Conservation (phyloP, 2,797 vertebrate genomes). For the Oophaga sylvatica region DNA sequence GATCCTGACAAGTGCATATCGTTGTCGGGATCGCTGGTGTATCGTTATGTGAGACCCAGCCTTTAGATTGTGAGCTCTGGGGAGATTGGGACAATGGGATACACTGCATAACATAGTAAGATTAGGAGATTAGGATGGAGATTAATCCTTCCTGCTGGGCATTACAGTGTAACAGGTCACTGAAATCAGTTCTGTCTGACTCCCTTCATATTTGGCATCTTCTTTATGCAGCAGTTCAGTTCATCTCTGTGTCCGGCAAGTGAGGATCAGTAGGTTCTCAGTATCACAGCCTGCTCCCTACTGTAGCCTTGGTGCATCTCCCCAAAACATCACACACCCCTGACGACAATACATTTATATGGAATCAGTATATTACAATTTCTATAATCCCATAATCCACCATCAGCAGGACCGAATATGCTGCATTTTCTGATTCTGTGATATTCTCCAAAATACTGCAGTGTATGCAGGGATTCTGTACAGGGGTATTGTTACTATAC, state of each 20-base stretch:
- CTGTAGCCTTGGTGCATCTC: neutral
- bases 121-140: neutral
- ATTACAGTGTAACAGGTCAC: neutral
- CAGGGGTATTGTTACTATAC: too few relatives aligned
- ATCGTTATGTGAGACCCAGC: too few relatives aligned
- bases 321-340: neutral
- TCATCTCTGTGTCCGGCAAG: neutral
- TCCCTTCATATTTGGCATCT: neutral
- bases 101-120: neutral
- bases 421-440: neutral
- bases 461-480: too few relatives aligned
- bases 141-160: slow-evolving; percentile 12
- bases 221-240: neutral
- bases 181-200: neutral
- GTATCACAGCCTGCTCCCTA: neutral
- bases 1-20: too few relatives aligned
- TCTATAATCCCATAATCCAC: neutral
- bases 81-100: neutral
- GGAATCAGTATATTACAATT: neutral
- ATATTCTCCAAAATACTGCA: too few relatives aligned
- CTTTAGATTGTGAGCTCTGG: neutral
- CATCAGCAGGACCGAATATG: neutral
- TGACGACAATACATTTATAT: neutral
- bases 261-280: neutral
- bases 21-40: too few relatives aligned